Percentiles rank a stretch among this genome's conserved stretches.
phyloP scores from a whole-genome alignment of 2,797 vertebrate species.

The Serranus cabrilla region DNA sequence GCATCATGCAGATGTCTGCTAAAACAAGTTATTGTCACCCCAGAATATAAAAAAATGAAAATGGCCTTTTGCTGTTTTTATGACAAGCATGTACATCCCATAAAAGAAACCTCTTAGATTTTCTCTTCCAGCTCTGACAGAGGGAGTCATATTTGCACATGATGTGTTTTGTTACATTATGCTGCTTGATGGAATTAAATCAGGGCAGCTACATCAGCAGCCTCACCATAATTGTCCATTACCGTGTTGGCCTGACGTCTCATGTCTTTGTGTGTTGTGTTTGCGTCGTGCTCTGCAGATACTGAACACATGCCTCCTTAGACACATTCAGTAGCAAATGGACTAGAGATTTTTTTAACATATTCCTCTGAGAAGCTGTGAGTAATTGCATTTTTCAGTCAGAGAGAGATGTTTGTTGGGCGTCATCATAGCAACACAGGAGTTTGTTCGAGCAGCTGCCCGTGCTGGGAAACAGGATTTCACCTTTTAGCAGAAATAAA shows the following conservation, averaged over 20 bases:
- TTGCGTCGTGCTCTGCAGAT: slow-evolving; percentile 11
- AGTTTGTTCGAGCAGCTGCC: slow-evolving; percentile 11
- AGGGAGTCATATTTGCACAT: slow-evolving; percentile 5
- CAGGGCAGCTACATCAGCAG: slow-evolving; percentile 42
- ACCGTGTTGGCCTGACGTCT: slow-evolving; percentile 19
- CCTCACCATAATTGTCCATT: slow-evolving; percentile 53
- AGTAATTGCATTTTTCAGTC: neutral
- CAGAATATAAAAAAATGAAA: neutral
- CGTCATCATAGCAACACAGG: neutral
- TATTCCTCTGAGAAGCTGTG: neutral
- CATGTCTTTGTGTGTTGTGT: slow-evolving; percentile 22
- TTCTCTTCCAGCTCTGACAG: slow-evolving; percentile 10
- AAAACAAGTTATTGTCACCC: neutral
- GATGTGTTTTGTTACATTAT: slow-evolving; percentile 33
- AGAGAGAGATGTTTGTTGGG: slow-evolving; percentile 1
- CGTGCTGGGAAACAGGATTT: neutral
- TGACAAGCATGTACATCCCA: neutral
- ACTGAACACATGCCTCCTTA: slow-evolving; percentile 4
- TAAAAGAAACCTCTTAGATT: neutral
- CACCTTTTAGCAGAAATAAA: neutral
- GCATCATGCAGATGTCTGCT: slow-evolving; percentile 1
- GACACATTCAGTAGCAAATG: neutral
- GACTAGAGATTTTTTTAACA: neutral
- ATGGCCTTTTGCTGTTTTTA: neutral
- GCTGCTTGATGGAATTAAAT: slow-evolving; percentile 48